Evolutionary conservation across 1,140 invertebrate species (phyloP).

Genomic region (Diabrotica undecimpunctata): DNA sequence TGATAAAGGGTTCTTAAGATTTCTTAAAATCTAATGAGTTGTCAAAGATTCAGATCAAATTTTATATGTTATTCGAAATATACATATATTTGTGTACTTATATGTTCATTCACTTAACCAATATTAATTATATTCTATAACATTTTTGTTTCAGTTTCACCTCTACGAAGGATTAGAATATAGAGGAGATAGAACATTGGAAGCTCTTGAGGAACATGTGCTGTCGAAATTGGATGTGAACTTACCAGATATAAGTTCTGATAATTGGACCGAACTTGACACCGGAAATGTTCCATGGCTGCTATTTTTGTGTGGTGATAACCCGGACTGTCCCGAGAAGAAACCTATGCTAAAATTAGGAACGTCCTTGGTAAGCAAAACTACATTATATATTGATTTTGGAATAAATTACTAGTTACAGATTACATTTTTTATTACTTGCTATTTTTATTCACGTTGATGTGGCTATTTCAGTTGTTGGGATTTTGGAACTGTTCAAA

Average conservation of each 20-base stretch:
- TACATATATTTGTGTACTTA: not conserved
- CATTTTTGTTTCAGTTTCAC: constrained; percentile 35
- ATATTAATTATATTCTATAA: too few relatives aligned
- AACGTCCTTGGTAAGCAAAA: constrained; percentile 58
- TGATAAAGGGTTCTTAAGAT: not conserved
- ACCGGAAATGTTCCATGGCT: constrained; percentile 41
- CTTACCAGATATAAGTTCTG: constrained; percentile 39
- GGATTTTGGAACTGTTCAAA: too few relatives aligned
- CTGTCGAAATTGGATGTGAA: constrained; percentile 44
- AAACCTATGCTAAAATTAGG: constrained; percentile 58
- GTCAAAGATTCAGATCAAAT: not conserved
- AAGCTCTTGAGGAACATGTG: constrained; percentile 50
- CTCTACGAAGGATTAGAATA: constrained; percentile 48
- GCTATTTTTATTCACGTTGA: too few relatives aligned
- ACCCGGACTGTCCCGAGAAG: constrained; percentile 52
- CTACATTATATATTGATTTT: constrained; percentile 10
- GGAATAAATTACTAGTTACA: too few relatives aligned
- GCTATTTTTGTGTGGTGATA: constrained; percentile 50
- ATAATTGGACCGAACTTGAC: constrained; percentile 42
- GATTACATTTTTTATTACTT: too few relatives aligned
- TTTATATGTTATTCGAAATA: not conserved
- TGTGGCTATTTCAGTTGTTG: too few relatives aligned
- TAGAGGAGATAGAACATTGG: constrained; percentile 46
- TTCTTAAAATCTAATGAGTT: not conserved
- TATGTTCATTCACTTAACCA: not conserved